phyloP scores from a whole-genome alignment of 1,140 invertebrate genomes.

The Hycleus cichorii region DNA sequence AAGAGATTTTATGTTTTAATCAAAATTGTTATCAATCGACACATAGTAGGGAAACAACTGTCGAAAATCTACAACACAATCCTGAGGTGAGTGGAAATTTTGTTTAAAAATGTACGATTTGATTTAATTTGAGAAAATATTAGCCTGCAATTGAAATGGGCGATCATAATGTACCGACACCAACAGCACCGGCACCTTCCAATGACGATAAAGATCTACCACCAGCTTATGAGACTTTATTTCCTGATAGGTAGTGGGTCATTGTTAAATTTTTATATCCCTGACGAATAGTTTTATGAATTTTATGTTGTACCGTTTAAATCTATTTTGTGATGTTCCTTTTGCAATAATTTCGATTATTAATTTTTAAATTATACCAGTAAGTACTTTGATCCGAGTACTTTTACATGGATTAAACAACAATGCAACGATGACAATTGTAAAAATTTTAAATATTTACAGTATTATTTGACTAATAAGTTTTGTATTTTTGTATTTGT shows the following conservation, averaged over 20 bases:
- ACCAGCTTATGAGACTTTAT: slow-evolving; percentile 23
- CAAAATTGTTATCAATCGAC: not conserved
- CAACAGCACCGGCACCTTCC: not conserved
- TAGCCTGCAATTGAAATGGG: slow-evolving; percentile 16
- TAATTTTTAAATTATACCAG: not conserved
- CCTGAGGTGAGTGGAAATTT: not conserved
- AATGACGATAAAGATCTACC: slow-evolving; percentile 25
- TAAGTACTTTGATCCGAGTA: too few species aligned
- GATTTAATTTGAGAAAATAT: not conserved
- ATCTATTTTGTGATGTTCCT: too few species aligned
- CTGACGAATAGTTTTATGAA: too few species aligned
- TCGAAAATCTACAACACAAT: not conserved
- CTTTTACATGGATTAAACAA: too few species aligned
- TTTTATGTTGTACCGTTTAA: too few species aligned
- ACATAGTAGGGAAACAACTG: not conserved
- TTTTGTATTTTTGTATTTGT: too few species aligned
- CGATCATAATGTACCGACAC: slow-evolving; percentile 2
- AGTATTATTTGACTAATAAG: too few species aligned
- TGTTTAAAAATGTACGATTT: not conserved
- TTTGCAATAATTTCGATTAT: too few species aligned
- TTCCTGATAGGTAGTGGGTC: slow-evolving; percentile 1
- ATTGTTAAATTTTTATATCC: too few species aligned
- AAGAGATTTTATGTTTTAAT: not conserved
- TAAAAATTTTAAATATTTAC: too few species aligned
- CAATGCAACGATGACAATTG: too few species aligned